phyloP scores from a whole-genome alignment of 92 coral and sea anemone genomes.

The Epizoanthus ramosus region DNA sequence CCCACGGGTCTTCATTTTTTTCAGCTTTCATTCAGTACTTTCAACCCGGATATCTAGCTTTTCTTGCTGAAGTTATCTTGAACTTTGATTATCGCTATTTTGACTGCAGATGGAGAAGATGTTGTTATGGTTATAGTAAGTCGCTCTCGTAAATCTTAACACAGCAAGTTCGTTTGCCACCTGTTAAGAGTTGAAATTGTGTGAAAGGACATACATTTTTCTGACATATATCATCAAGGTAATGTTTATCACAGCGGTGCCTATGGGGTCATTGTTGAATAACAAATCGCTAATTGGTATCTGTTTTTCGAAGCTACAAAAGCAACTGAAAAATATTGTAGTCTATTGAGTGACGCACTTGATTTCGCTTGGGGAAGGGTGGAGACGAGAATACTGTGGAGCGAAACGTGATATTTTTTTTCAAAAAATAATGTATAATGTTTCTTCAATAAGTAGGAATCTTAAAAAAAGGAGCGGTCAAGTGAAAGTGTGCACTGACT shows the following conservation, averaged over 20 bases:
- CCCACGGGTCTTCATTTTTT: conserved; percentile 5
- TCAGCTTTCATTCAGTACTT: neutral
- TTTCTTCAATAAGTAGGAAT: too few relatives aligned
- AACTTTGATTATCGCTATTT: neutral
- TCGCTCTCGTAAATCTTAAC: neutral
- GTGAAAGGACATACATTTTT: neutral
- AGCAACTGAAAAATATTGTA: too few relatives aligned
- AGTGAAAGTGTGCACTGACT: too few relatives aligned
- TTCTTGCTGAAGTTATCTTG: neutral
- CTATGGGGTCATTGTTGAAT: neutral
- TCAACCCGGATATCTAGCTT: neutral
- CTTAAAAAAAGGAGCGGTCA: too few relatives aligned
- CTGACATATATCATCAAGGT: neutral
- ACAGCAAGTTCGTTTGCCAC: neutral
- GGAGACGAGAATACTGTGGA: too few relatives aligned
- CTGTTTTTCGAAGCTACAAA: too few relatives aligned
- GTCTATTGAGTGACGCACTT: too few relatives aligned
- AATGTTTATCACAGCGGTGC: neutral
- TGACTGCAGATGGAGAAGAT: neutral
- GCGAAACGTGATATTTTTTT: too few relatives aligned
- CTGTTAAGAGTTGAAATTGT: neutral
- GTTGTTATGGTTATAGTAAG: neutral
- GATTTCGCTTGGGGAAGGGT: too few relatives aligned
- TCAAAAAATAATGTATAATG: too few relatives aligned
- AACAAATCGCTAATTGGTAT: neutral